A percentile compares a stretch with the other conserved stretches of the same genome.
Conservation (phyloP, 2,113 vertebrate species). For the Syrrhaptes paradoxus region DNA sequence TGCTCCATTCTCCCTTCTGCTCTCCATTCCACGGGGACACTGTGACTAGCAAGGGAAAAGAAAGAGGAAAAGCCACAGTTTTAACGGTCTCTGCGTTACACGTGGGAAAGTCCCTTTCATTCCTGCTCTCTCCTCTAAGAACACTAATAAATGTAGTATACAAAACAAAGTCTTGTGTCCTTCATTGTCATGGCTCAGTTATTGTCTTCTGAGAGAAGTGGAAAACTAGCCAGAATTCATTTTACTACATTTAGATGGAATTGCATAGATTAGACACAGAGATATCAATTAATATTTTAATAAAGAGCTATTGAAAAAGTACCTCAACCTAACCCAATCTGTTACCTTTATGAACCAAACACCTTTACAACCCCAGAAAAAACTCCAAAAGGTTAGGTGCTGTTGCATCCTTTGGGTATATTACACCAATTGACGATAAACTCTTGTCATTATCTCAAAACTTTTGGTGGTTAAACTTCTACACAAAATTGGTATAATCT, state of each 20-base stretch:
- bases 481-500: neutral
- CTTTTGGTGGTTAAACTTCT: neutral
- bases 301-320: neutral
- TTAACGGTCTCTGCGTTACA: neutral
- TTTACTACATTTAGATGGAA: neutral
- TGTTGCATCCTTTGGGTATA: neutral
- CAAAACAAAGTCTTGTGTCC: neutral
- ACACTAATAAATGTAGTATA: neutral
- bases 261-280: neutral
- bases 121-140: neutral
- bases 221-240: neutral
- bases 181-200: neutral
- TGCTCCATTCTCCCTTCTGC: neutral
- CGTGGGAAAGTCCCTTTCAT: neutral
- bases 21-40: neutral
- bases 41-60: neutral
- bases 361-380: neutral
- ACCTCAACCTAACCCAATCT: neutral
- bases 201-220: neutral
- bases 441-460: neutral
- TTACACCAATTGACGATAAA: neutral
- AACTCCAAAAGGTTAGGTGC: neutral
- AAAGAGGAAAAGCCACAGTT: neutral
- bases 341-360: neutral
- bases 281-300: neutral